These are phyloP conservation scores for Halesus radiatus DNA, from an alignment of 1,140 invertebrate species.

Conservation along the genomic window DNA sequence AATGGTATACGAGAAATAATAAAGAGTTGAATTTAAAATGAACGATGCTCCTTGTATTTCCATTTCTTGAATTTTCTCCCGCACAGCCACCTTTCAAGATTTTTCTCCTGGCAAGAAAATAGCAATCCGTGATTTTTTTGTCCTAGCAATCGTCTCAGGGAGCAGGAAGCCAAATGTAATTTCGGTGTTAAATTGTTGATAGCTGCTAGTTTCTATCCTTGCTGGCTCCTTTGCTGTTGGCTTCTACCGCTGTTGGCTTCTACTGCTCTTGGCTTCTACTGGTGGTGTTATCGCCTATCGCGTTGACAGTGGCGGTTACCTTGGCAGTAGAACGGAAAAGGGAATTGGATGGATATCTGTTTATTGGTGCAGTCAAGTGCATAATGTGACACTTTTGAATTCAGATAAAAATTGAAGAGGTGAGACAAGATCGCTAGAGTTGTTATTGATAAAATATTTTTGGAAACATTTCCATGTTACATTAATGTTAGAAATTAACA, in stretches of 20 bases:
- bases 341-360: slow-evolving; percentile 16
- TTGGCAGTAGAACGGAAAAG: neutral
- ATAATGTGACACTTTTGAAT: slow-evolving; percentile 11
- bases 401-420: no score
- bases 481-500: no score
- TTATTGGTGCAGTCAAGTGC: slow-evolving; percentile 15
- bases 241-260: neutral
- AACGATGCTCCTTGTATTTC: no score
- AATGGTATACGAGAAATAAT: no score
- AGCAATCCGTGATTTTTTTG: slow-evolving; percentile 22
- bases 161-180: slow-evolving; percentile 40
- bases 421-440: no score
- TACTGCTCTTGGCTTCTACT: no score
- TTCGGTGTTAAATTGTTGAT: slow-evolving; percentile 44
- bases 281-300: slow-evolving; percentile 22
- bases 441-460: no score
- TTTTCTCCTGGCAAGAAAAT: slow-evolving; percentile 23
- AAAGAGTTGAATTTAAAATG: no score
- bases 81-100: neutral
- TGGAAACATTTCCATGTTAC: no score
- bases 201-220: neutral
- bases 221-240: neutral
- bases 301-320: neutral
- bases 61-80: neutral
- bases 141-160: neutral